These are phyloP conservation scores for Mythimna vitellina DNA, from an alignment of 2,888 invertebrate genomes.

Conservation along the genomic window DNA sequence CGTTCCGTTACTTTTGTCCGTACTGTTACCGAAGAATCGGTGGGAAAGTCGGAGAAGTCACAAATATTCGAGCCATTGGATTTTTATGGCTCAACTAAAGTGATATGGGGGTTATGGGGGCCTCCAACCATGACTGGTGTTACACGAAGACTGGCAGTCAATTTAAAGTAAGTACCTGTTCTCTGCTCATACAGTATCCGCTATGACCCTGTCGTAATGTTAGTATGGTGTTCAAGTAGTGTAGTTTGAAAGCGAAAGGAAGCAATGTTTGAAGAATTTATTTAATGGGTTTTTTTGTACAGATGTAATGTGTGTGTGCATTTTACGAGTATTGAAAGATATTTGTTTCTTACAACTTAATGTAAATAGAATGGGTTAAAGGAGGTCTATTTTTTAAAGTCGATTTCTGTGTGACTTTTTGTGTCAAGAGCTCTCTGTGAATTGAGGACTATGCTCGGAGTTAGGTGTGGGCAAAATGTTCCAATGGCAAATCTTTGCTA, in stretches of 20 bases:
- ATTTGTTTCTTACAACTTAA: too few species aligned
- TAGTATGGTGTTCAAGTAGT: background rate
- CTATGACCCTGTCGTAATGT: conserved; percentile 39
- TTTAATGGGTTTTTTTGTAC: background rate
- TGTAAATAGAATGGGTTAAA: background rate
- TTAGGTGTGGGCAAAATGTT: too few species aligned
- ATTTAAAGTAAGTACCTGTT: conserved; percentile 55
- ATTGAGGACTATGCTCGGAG: background rate
- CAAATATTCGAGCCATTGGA: conserved; percentile 60
- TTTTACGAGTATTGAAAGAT: background rate
- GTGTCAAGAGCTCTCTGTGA: background rate
- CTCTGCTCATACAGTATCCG: conserved; percentile 32
- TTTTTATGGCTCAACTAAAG: conserved; percentile 60
- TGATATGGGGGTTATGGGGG: conserved; percentile 49
- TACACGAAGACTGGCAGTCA: conserved; percentile 47
- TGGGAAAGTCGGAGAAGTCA: conserved; percentile 23
- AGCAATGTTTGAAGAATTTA: background rate
- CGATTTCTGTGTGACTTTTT: background rate
- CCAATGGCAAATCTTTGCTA: too few species aligned
- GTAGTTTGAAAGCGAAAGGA: background rate
- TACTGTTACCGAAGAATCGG: conserved; percentile 37
- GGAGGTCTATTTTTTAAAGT: background rate
- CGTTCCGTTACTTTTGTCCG: conserved; percentile 36
- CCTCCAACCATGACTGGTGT: conserved; percentile 50
- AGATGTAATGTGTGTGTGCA: background rate